These are phyloP conservation scores for Pristionchus arcanus DNA, from an alignment of 2,888 invertebrate genomes.

Conservation along the genomic window DNA sequence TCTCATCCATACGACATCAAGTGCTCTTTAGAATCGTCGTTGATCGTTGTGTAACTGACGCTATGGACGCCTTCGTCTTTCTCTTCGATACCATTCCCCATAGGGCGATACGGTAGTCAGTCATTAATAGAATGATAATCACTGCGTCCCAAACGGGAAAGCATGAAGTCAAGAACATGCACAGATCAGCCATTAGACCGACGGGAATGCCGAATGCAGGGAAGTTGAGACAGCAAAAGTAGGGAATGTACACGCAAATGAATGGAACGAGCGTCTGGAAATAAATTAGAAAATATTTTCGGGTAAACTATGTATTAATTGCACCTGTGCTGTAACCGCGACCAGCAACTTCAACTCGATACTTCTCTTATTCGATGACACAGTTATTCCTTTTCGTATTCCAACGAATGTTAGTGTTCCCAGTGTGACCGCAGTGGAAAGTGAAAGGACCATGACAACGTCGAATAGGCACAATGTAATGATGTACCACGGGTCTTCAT, in stretches of 20 bases:
- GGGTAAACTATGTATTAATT: neutral
- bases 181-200: neutral
- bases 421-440: neutral
- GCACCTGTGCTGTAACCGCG: neutral
- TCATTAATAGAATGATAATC: neutral
- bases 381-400: neutral
- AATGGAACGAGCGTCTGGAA: neutral
- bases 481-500: neutral
- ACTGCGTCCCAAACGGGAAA: slow-evolving; percentile 5
- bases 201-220: neutral
- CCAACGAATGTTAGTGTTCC: neutral
- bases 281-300: neutral
- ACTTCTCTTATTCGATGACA: neutral
- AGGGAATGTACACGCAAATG: slow-evolving; percentile 30
- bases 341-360: neutral
- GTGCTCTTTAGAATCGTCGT: neutral
- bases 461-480: neutral
- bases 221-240: slow-evolving; percentile 36
- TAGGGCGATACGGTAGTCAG: neutral
- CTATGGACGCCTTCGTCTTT: neutral
- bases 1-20: neutral
- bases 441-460: neutral
- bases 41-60: neutral
- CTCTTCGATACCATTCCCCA: neutral
- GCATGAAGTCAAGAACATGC: neutral